Conservation (phyloP, 1,140 invertebrate genomes). For the Plectus sambesii region DNA sequence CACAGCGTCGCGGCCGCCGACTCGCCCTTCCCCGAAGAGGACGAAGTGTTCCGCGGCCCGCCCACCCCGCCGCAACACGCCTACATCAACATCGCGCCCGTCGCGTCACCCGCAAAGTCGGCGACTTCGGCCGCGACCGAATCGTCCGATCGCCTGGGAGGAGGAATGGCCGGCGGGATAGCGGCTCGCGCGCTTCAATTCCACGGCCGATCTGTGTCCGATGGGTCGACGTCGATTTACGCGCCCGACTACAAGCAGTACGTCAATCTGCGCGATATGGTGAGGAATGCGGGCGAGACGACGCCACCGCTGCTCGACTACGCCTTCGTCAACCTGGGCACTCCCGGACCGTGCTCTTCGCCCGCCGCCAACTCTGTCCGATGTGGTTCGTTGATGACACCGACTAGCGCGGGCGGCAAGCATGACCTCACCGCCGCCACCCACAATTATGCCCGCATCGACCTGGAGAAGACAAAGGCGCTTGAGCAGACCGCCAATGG, state of each 20-base stretch:
- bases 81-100: constrained; percentile 1
- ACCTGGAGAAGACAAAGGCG: constrained; percentile 25
- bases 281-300: neutral
- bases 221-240: too few relatives aligned
- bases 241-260: constrained; percentile 5
- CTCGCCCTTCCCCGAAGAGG: neutral
- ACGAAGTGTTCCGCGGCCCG: constrained; percentile 7
- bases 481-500: constrained; percentile 15
- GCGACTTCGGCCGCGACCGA: neutral
- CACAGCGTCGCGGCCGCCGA: constrained; percentile 9
- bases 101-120: constrained; percentile 9
- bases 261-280: neutral
- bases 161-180: too few relatives aligned
- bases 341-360: neutral
- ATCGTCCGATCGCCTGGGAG: too few relatives aligned
- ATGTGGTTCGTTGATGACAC: too few relatives aligned
- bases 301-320: constrained; percentile 11
- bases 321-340: constrained; percentile 4
- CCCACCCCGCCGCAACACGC: constrained; percentile 8
- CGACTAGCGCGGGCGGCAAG: too few relatives aligned
- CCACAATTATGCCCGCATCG: constrained; percentile 23
- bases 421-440: too few relatives aligned
- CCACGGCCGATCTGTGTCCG: too few relatives aligned
- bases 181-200: too few relatives aligned
- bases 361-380: constrained; percentile 3